phyloP scores from a whole-genome alignment of 2,888 invertebrate species.

The Phaonia tiefii region DNA sequence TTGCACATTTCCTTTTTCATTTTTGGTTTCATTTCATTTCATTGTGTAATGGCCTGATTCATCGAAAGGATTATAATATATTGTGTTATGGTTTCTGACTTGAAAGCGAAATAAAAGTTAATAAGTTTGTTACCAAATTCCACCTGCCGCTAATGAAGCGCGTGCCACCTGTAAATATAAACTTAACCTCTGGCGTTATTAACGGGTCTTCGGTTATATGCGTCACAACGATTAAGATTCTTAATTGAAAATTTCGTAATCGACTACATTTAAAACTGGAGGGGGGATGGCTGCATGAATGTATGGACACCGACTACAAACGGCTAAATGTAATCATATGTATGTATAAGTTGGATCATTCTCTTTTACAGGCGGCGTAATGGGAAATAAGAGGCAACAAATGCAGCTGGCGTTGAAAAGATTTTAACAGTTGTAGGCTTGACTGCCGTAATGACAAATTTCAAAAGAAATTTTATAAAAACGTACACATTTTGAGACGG shows the following conservation, averaged over 20 bases:
- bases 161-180: constrained; percentile 64
- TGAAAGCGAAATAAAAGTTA: constrained; percentile 39
- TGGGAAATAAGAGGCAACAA: not conserved
- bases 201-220: constrained; percentile 53
- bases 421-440: not conserved
- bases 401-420: constrained; percentile 6
- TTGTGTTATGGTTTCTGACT: not conserved
- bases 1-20: not conserved
- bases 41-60: constrained; percentile 30
- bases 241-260: constrained; percentile 53
- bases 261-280: not conserved
- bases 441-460: no score
- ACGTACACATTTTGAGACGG: no score
- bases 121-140: constrained; percentile 35
- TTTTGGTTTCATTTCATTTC: constrained; percentile 10
- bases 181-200: constrained; percentile 53
- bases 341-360: no score
- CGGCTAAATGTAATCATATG: not conserved
- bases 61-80: constrained; percentile 57
- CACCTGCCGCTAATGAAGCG: constrained; percentile 65
- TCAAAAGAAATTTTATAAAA: no score
- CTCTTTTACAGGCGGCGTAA: no score
- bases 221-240: constrained; percentile 60
- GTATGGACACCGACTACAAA: not conserved
- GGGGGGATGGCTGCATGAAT: no score